These are phyloP conservation scores for Gymnoscopelus braueri DNA, from an alignment of 2,797 vertebrate species.

Conservation along the genomic window DNA sequence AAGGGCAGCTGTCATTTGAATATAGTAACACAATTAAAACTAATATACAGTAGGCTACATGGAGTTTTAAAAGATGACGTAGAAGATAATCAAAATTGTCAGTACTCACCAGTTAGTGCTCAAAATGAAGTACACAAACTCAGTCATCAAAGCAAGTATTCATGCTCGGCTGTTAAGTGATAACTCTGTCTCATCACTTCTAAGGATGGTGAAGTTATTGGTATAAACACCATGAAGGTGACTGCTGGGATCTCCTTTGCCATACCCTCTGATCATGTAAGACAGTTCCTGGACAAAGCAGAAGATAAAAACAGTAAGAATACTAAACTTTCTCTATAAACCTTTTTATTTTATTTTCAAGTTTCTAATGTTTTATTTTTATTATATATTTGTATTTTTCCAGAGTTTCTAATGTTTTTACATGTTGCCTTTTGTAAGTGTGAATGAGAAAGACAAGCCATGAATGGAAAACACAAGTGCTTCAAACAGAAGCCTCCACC, in stretches of 20 bases:
- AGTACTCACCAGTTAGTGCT: not conserved
- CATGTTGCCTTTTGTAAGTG: too few relatives aligned
- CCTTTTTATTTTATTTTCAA: too few relatives aligned
- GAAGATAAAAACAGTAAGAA: conserved; percentile 81
- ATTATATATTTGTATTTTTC: too few relatives aligned
- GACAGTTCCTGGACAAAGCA: conserved; percentile 87
- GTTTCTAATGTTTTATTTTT: too few relatives aligned
- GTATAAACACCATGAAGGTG: conserved; percentile 99
- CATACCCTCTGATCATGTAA: conserved; percentile 92
- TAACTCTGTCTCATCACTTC: not conserved
- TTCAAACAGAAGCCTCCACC: not conserved
- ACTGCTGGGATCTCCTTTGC: conserved; percentile 97
- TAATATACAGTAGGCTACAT: too few relatives aligned
- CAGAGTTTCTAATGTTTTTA: too few relatives aligned
- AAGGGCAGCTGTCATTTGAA: not conserved
- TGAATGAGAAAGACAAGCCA: not conserved
- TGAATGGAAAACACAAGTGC: conserved; percentile 7
- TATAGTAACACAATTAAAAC: not conserved
- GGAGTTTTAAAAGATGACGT: too few relatives aligned
- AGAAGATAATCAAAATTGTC: not conserved
- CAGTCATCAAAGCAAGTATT: not conserved
- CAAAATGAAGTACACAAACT: not conserved
- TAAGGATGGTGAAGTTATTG: conserved; percentile 97
- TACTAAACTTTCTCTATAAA: too few relatives aligned
- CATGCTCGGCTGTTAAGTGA: not conserved